These are phyloP conservation scores for Gobio gobio DNA, from an alignment of 2,113 vertebrate genomes.

Conservation along the genomic window DNA sequence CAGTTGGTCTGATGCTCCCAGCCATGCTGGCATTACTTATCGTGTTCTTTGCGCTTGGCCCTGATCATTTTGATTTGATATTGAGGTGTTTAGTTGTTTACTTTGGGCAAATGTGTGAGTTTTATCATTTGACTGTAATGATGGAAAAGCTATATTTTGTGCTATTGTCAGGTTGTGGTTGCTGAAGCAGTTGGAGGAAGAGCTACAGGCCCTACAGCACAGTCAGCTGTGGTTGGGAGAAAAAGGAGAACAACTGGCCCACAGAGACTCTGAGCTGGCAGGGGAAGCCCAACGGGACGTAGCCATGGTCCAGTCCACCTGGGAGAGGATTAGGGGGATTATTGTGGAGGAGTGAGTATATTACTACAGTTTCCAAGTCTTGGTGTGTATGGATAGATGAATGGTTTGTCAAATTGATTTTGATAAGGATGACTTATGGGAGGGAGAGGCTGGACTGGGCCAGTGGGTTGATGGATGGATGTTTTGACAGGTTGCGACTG, in stretches of 20 bases:
- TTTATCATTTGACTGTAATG: neutral
- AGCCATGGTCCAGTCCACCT: conserved; percentile 79
- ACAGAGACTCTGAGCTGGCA: conserved; percentile 83
- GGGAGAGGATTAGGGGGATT: conserved; percentile 82
- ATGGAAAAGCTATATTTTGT: neutral
- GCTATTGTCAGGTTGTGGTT: conserved; percentile 80
- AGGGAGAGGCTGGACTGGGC: conserved; percentile 1
- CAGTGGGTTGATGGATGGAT: conserved; percentile 26
- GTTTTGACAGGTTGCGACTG: conserved; percentile 25
- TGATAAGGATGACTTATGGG: conserved; percentile 9
- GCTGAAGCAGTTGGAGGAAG: conserved; percentile 92
- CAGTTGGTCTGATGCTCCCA: too few relatives aligned
- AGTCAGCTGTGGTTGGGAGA: conserved; percentile 91
- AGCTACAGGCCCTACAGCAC: conserved; percentile 88
- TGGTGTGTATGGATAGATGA: conserved; percentile 15
- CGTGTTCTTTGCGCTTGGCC: too few relatives aligned
- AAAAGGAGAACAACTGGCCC: conserved; percentile 88
- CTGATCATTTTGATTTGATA: neutral
- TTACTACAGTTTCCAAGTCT: neutral
- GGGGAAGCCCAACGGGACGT: conserved; percentile 83
- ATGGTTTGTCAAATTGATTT: conserved; percentile 22
- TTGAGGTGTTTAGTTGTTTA: neutral
- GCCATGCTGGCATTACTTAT: too few relatives aligned
- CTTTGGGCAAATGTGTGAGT: neutral
- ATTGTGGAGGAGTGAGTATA: conserved; percentile 84